These are phyloP conservation scores for Hemibagrus guttatus DNA, from an alignment of 2,797 vertebrate species.

Conservation along the genomic window DNA sequence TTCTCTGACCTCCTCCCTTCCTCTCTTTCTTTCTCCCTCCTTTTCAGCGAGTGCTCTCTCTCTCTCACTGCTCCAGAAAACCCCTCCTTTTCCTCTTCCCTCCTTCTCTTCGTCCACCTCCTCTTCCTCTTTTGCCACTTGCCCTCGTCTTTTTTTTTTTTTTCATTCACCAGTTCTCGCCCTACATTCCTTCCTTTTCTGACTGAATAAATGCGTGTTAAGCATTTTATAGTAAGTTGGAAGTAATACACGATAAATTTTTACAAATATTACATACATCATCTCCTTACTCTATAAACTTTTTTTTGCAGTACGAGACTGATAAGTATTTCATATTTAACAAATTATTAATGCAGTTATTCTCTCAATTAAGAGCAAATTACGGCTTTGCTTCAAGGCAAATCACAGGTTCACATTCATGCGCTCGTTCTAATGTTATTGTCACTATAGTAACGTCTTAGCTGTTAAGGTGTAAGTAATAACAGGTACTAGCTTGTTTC, in stretches of 20 bases:
- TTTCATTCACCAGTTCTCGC: conserved; percentile 31
- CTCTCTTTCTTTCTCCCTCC: conserved; percentile 20
- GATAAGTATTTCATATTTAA: neutral
- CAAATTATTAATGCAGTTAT: neutral
- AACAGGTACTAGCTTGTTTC: neutral
- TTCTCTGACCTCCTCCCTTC: conserved; percentile 45
- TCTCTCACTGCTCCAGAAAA: conserved; percentile 32
- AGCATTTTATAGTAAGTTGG: neutral
- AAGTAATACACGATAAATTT: neutral
- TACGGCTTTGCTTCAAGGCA: neutral
- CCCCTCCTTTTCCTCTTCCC: conserved; percentile 17
- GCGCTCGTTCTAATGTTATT: neutral
- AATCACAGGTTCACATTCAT: neutral
- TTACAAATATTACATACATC: neutral
- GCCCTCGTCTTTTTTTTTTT: neutral
- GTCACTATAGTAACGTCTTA: neutral
- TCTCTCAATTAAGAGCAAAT: neutral
- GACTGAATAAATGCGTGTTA: neutral
- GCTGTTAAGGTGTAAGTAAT: neutral
- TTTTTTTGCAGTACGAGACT: neutral
- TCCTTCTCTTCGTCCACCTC: neutral
- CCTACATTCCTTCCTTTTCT: conserved; percentile 48
- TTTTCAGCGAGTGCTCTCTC: neutral
- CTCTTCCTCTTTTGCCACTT: conserved; percentile 23
- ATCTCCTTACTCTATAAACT: neutral